Evolutionary conservation across 2,888 invertebrate genomes (phyloP), one percentile per base, ranked within the genome.

Genomic region (Stenoptilia bipunctidactyla): DNA sequence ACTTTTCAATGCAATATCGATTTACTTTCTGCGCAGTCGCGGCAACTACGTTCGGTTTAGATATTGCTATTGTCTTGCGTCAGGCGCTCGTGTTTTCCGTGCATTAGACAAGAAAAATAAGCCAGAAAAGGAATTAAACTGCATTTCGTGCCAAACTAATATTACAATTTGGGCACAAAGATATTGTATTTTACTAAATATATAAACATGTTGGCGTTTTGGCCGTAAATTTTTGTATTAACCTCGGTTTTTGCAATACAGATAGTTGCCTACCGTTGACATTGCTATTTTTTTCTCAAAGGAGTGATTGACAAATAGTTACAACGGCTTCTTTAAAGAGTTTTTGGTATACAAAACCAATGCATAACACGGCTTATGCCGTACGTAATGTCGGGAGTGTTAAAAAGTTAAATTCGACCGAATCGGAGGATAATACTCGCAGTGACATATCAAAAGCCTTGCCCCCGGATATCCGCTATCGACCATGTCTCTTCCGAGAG

Each of bases 401-500:
- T 14, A 46, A 49, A 13, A 64, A 66, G 45, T 53, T 80, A 41
- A 69, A 65, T 43, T 79, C 79, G 0, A 83, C 82, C 45, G 82
- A 83, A 42, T 71, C 82, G 0, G 82, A 82, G 44, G 79, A 80
- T 36, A 68, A 75, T 45, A 71, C 73, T 61, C 60, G 56, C 15
- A 66, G 61, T 43, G 55, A 55, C 3, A 45, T 58, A 37, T 55
- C 58, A 6, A 55, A 71, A 37, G 62, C 71, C 0, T 45, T 79
- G 42, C 79, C 82, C 13, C 82, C 82, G 1, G 64, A 73, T 43
- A 69, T 60, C 33, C 15, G 35, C 9, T 33, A 6, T 13, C 13
- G 27, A 44, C 42, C 44, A 88, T 88, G 88, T 88, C 88, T 55
- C 56, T 88, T 49, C 88, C 88, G 42, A 69, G 88, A 52, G 86